These are phyloP conservation scores for Prenolepis imparis DNA, from an alignment of 2,888 invertebrate species.

Conservation along the genomic window DNA sequence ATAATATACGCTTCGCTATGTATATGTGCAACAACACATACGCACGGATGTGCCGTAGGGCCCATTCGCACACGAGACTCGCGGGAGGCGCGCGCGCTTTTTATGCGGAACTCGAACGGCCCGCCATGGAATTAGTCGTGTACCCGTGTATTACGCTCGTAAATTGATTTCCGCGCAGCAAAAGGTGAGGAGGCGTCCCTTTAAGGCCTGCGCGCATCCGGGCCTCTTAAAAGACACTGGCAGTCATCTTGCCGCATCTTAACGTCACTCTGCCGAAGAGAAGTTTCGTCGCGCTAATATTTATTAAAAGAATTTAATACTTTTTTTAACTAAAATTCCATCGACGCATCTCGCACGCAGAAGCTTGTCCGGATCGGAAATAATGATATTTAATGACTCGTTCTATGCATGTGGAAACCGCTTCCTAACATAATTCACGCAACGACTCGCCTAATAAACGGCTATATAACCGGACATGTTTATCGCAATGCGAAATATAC, in stretches of 20 bases:
- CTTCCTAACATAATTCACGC: background rate
- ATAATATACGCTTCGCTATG: conserved; percentile 8
- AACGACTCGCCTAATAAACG: conserved; percentile 9
- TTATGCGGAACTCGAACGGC: conserved; percentile 73
- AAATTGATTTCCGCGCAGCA: conserved; percentile 79
- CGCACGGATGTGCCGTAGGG: conserved; percentile 46
- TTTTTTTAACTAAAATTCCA: background rate
- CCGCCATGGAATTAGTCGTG: conserved; percentile 75
- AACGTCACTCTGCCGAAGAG: conserved; percentile 30
- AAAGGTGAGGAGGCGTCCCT: conserved; percentile 68
- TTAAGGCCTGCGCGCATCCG: conserved; percentile 51
- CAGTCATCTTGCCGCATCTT: conserved; percentile 53
- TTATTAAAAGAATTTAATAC: background rate
- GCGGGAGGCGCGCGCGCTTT: conserved; percentile 52
- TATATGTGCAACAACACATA: conserved; percentile 1
- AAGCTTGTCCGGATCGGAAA: background rate
- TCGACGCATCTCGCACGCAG: background rate
- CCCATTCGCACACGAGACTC: conserved; percentile 56
- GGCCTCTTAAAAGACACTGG: conserved; percentile 36
- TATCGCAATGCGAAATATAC: conserved; percentile 37
- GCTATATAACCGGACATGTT: conserved; percentile 33
- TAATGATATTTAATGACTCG: background rate
- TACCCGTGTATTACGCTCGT: conserved; percentile 80
- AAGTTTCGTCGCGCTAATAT: background rate
- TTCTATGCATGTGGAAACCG: background rate